Evolutionary conservation across 1,140 invertebrate species (phyloP).

Genomic region (Copidosoma floridanum): DNA sequence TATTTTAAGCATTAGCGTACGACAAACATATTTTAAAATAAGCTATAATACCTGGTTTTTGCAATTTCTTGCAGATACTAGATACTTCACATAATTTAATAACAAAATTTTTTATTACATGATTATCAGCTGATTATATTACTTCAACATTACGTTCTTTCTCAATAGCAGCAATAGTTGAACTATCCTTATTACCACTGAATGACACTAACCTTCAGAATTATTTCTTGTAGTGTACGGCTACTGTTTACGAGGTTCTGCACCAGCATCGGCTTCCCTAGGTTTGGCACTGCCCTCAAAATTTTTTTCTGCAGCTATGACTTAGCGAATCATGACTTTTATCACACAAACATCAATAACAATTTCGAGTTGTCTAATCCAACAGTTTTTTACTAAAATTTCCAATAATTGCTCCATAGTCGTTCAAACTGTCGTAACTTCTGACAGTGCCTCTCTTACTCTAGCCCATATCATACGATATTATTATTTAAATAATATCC

Average conservation of each 20-base stretch:
- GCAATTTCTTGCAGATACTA: background rate
- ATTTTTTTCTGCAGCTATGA: background rate
- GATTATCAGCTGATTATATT: constrained; percentile 19
- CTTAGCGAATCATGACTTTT: no score
- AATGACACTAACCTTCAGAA: background rate
- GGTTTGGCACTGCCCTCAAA: constrained; percentile 22
- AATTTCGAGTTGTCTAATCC: background rate
- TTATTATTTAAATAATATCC: background rate
- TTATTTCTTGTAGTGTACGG: constrained; percentile 10
- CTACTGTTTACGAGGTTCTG: constrained; percentile 14
- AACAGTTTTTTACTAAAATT: background rate
- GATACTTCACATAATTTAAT: constrained; percentile 4
- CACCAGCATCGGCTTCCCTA: constrained; percentile 20
- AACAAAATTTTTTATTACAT: constrained; percentile 12
- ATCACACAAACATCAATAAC: background rate
- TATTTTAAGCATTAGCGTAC: no score
- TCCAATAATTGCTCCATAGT: background rate
- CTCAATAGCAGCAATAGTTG: constrained; percentile 5
- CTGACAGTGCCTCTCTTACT: background rate
- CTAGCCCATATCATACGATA: background rate
- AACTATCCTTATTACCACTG: constrained; percentile 20
- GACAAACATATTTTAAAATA: constrained; percentile 27
- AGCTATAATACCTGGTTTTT: constrained; percentile 8
- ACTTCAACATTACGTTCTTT: background rate
- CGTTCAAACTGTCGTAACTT: background rate